These are phyloP conservation scores for Noctilio leporinus DNA, from an alignment of 2,113 vertebrate genomes.

Conservation along the genomic window DNA sequence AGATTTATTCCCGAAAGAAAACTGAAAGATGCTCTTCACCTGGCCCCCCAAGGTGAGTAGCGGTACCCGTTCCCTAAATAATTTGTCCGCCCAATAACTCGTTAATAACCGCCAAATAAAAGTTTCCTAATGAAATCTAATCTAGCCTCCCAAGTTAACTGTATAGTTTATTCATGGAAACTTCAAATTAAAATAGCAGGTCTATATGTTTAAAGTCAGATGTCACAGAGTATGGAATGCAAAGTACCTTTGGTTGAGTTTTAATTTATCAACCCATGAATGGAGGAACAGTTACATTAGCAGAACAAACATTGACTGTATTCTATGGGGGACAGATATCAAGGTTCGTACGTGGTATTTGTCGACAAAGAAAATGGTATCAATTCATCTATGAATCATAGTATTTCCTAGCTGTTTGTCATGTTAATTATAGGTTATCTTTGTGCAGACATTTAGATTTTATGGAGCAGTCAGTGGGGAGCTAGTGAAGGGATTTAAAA, in stretches of 20 bases:
- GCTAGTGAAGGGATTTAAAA: conserved; percentile 26
- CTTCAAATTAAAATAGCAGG: background rate
- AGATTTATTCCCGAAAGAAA: conserved; percentile 97
- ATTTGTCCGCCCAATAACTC: background rate
- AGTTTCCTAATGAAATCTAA: background rate
- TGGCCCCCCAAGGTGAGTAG: conserved; percentile 91
- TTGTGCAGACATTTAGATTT: conserved; percentile 49
- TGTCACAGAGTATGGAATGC: background rate
- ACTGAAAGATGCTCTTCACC: conserved; percentile 92
- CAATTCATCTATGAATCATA: background rate
- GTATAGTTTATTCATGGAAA: background rate
- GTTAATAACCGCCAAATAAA: background rate
- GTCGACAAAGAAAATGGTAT: background rate
- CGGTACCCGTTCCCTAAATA: background rate
- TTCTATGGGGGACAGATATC: background rate
- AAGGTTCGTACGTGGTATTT: background rate
- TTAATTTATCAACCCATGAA: background rate
- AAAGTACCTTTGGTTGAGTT: background rate
- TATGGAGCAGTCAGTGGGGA: background rate
- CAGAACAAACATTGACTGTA: background rate
- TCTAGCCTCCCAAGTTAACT: background rate
- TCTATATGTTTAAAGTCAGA: background rate
- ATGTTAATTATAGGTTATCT: conserved; percentile 30
- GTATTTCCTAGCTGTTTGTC: conserved; percentile 40
- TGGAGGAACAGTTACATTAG: background rate